Base-by-base conservation (phyloP, 2,888 invertebrate species). In the Agonopterix heracliana region DNA sequence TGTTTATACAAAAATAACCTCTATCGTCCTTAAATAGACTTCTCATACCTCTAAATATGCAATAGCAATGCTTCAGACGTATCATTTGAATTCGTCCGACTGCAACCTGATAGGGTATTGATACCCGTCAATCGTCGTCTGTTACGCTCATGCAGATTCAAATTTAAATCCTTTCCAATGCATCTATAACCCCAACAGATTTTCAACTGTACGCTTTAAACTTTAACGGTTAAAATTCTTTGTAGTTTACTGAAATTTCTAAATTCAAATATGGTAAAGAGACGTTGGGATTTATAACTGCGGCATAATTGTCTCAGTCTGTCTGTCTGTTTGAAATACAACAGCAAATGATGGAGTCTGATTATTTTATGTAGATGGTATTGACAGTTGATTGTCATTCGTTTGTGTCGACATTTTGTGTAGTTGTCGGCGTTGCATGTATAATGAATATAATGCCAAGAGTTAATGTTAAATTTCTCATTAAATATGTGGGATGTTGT, bases 281-380 rank as follows among this genome's bases (percentile, higher is more conserved):
- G 70, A 63, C 61, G 59, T 59, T 57, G 57, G 57, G 68, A 74
- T 75, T 74, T 77, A 73, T 71, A 69, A 67, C 64, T 58, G 62
- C 54, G 55, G 59, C 65, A 64, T 72, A 70, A 74, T 76, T 73
- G 68, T 74, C 64, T 64, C 60, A 57, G 66, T 63, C 59, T 54
- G 64, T 66, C 61, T 61, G 56, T 61, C 57, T 53, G 52, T 54
- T 50, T 53, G 47, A 49, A 47, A 45, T 52, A 48, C 50, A 34
- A 50, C 44, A 44, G 41, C 47, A 46, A 26, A 52, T 56, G 58
- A 55, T 50, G 54, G 48, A 52, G 52, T 47, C 54, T 59, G 58
- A 54, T 60, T 54, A 53, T 55, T 60, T 57, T 54, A 56, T 57
- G 54, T 53, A 54, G 54, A 52, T 50, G 48, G 50, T 48, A 41